phyloP scores from a whole-genome alignment of 2,113 vertebrate species.

The Psittacus erithacus region DNA sequence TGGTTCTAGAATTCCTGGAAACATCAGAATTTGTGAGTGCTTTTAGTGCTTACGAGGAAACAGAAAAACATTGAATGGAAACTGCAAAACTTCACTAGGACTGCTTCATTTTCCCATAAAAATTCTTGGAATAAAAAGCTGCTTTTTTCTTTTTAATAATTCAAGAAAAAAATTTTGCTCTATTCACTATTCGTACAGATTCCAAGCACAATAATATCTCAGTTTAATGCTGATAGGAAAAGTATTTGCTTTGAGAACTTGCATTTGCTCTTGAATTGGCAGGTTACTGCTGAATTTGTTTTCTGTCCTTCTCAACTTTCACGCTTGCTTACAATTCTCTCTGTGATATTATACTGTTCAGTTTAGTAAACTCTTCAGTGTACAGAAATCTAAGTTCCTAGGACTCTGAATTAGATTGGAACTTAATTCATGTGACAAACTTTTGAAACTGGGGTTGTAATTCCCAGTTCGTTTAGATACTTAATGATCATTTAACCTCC shows the following conservation, averaged over 20 bases:
- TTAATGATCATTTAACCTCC: background rate
- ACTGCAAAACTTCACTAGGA: background rate
- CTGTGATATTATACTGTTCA: background rate
- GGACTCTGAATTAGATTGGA: background rate
- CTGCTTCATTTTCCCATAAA: background rate
- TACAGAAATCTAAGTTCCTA: background rate
- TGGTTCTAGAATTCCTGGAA: background rate
- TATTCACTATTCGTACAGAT: background rate
- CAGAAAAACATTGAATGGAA: background rate
- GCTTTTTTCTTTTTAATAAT: background rate
- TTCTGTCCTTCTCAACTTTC: background rate
- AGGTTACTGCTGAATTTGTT: background rate
- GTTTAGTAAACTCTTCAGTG: background rate
- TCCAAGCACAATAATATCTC: background rate
- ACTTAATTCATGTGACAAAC: background rate
- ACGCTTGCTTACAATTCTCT: background rate
- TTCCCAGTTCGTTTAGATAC: conserved; percentile 1
- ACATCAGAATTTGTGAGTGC: background rate
- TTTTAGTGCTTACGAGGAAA: background rate
- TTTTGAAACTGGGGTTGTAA: background rate
- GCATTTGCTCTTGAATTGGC: background rate
- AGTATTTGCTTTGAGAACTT: background rate
- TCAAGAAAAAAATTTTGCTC: background rate
- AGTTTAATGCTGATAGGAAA: background rate
- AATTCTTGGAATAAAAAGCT: background rate